Evolutionary conservation across 2,113 vertebrate genomes (phyloP).

Genomic region (Ranitomeya variabilis): DNA sequence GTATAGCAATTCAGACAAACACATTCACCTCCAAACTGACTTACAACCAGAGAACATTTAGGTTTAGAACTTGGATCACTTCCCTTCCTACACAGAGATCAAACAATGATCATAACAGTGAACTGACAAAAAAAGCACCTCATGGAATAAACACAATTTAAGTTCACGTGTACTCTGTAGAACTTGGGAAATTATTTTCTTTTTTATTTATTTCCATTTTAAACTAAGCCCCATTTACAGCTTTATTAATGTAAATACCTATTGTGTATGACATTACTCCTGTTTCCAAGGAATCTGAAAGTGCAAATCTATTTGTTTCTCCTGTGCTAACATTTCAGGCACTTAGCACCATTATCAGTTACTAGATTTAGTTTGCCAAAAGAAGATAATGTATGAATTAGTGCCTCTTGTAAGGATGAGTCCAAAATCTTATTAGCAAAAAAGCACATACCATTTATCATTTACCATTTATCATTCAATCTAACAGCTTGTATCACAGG

Average conservation of each 20-base stretch:
- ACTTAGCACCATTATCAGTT: not conserved
- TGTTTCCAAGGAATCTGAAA: not conserved
- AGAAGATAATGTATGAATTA: not conserved
- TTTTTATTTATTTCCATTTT: not conserved
- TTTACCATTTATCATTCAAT: not conserved
- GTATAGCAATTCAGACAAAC: not conserved
- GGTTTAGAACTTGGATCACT: too few species aligned
- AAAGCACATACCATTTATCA: not conserved
- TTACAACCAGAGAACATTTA: too few species aligned
- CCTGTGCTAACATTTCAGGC: not conserved
- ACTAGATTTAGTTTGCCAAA: not conserved
- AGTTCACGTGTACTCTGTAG: not conserved
- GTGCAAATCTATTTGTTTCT: conserved; percentile 15
- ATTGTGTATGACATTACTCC: not conserved
- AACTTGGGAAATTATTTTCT: not conserved
- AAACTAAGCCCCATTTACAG: not conserved
- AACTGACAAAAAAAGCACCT: not conserved
- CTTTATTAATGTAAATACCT: not conserved
- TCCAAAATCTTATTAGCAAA: not conserved
- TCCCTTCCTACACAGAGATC: too few species aligned
- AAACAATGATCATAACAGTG: not conserved
- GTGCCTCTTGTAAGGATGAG: not conserved
- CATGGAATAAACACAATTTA: not conserved
- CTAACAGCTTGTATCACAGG: not conserved
- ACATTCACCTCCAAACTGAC: not conserved